Percentiles rank a stretch among this genome's conserved stretches.
phyloP scores from a whole-genome alignment of 2,113 vertebrate species.

The Actenoides lindsayi region DNA sequence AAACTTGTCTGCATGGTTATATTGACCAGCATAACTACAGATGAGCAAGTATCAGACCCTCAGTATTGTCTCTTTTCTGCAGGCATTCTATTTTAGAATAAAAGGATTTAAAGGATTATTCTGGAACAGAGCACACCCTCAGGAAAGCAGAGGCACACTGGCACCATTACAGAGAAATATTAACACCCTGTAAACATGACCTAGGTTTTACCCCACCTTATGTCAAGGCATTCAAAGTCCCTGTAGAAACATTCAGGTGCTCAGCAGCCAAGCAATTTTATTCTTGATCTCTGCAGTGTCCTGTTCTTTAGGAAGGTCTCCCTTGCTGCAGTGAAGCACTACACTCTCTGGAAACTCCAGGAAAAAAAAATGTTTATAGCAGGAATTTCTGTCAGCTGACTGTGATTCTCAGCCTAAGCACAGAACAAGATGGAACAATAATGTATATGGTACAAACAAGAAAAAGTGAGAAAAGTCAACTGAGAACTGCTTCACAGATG shows the following conservation, averaged over 20 bases:
- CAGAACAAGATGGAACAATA: not conserved
- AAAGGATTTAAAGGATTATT: slow-evolving; percentile 39
- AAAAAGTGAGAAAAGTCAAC: not conserved
- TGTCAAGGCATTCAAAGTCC: slow-evolving; percentile 16
- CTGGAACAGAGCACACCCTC: slow-evolving; percentile 27
- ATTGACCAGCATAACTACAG: not conserved
- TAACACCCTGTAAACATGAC: slow-evolving; percentile 25
- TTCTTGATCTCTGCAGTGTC: slow-evolving; percentile 2
- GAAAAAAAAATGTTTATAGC: not conserved
- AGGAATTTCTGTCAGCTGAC: slow-evolving; percentile 2
- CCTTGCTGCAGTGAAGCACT: not conserved
- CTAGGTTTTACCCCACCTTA: slow-evolving; percentile 27
- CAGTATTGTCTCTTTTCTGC: not conserved
- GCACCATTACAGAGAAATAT: slow-evolving; percentile 28
- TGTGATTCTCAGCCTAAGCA: not conserved
- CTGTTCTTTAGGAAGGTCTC: slow-evolving; percentile 30
- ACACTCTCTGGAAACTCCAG: not conserved
- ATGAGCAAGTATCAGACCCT: not conserved
- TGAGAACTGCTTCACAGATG: not conserved
- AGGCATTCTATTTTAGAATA: not conserved
- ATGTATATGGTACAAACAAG: not conserved
- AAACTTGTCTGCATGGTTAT: not conserved
- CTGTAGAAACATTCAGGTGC: not conserved
- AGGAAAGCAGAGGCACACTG: slow-evolving; percentile 17
- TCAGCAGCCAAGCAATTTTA: slow-evolving; percentile 40